Conservation (phyloP, 2,888 invertebrate genomes). For the Cyaniris semiargus region DNA sequence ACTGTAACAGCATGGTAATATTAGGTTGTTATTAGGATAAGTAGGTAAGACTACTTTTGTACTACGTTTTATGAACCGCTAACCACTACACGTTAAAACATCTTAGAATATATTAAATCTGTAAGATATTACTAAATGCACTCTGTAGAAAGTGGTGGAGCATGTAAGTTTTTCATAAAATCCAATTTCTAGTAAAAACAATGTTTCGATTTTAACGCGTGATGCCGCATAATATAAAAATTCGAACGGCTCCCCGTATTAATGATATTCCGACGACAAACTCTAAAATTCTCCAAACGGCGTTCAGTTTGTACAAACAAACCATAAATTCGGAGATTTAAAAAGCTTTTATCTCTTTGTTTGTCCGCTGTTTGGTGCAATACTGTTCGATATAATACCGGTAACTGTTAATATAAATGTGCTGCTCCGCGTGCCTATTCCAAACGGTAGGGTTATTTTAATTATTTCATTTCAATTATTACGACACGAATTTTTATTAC, state of each 20-base stretch:
- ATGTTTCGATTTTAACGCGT: constrained; percentile 41
- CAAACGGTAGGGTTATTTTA: constrained; percentile 4
- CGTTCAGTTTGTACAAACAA: constrained; percentile 66
- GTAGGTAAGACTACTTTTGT: neutral
- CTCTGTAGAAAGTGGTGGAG: neutral
- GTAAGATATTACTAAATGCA: neutral
- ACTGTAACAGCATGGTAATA: no score
- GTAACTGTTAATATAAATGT: constrained; percentile 28
- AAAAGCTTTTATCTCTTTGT: constrained; percentile 60
- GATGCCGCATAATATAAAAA: constrained; percentile 50
- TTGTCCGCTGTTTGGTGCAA: constrained; percentile 45
- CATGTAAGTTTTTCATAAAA: neutral
- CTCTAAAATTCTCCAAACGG: constrained; percentile 55
- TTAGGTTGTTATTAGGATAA: no score
- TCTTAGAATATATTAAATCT: neutral
- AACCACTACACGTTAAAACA: neutral
- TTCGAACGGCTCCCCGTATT: constrained; percentile 43
- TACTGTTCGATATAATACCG: constrained; percentile 36
- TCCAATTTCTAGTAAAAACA: constrained; percentile 2
- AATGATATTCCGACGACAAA: constrained; percentile 48
- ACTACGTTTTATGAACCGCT: neutral
- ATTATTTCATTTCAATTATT: constrained; percentile 9
- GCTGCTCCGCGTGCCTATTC: neutral
- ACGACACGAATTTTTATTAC: neutral
- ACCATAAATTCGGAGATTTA: constrained; percentile 60